A percentile compares a stretch with the other conserved stretches of the same genome.
Conservation (phyloP, 2,113 vertebrate species). For the Macquaria ambigua region DNA sequence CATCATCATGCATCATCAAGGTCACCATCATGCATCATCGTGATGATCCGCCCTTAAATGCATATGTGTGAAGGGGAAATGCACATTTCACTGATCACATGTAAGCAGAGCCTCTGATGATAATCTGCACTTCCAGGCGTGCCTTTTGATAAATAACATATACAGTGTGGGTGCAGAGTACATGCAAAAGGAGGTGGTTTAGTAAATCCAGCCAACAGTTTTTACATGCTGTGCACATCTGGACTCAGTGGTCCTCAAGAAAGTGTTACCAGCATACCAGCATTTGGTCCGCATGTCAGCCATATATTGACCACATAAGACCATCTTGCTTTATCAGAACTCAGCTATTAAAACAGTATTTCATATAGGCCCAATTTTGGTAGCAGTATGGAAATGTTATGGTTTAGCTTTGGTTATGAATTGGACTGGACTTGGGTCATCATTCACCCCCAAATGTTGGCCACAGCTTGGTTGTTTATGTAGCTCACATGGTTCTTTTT, state of each 20-base stretch:
- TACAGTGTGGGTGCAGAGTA: neutral
- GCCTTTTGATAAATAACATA: neutral
- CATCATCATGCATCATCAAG: conserved; percentile 3
- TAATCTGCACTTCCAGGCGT: neutral
- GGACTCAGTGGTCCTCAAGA: neutral
- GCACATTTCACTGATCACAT: conserved; percentile 4
- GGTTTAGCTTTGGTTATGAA: neutral
- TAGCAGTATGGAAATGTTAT: neutral
- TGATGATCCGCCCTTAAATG: neutral
- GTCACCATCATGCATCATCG: conserved; percentile 3
- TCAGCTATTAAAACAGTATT: neutral
- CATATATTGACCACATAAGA: neutral
- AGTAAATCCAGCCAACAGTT: neutral
- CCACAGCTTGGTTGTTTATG: no score
- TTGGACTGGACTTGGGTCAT: no score
- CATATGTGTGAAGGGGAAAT: neutral
- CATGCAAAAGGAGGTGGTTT: neutral
- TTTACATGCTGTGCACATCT: neutral
- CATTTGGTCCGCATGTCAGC: neutral
- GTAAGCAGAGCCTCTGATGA: neutral
- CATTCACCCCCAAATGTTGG: no score
- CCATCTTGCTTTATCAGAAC: neutral
- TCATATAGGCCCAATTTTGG: neutral
- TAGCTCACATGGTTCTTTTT: no score
- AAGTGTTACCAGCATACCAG: no score